Evolutionary conservation across 2,113 vertebrate species (phyloP), one percentile per base, ranked within the genome.

Genomic region (Onychostoma macrolepis): DNA sequence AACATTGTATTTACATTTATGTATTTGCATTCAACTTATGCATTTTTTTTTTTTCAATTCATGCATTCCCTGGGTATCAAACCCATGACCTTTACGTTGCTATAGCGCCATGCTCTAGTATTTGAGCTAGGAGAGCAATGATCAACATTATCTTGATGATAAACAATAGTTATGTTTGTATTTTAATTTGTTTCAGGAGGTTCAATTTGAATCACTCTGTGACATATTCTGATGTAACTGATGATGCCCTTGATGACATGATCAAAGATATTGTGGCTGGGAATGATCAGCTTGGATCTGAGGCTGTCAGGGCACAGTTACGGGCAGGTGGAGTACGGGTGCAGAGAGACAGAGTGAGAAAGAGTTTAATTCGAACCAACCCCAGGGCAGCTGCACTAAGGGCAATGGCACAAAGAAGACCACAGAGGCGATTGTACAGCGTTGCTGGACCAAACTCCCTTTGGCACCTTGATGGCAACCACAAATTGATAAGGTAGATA

Each of bases 351-450:
- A 11, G 69, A 12, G 24, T 84, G 13, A n/a, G 48, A 21, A 50
- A 19, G n/a, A 74, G 83, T 50, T 50, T 84, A 24, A 13, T 33
- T 6, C 26, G 48, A 41, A 48, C 75, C 21, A 84, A 71, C 30
- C 83, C 83, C 17, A 19, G 43, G 33, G 83, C 65, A 15, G 63
- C 83, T 56, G 83, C 83, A 43, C n/a, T 84, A 26, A 84, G 83
- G 30, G 83, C 43, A 4, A 74, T 53, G 82, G 74, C 65, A 21
- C 63, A 72, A 21, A 84, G 38, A 33, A 84, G 63, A 53, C 48
- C 69, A 28, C 83, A 84, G 41, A 45, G 65, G 8, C n/a, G 43
- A 53, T 6, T 50, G 11, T 56, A 84, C 69, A 65, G 67, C 2
- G 61, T 67, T 28, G 58, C 80, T 24, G 80, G 58, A 38, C 80